These are phyloP conservation scores for Neodiprion pinetum DNA, from an alignment of 1,140 invertebrate species.

Conservation along the genomic window DNA sequence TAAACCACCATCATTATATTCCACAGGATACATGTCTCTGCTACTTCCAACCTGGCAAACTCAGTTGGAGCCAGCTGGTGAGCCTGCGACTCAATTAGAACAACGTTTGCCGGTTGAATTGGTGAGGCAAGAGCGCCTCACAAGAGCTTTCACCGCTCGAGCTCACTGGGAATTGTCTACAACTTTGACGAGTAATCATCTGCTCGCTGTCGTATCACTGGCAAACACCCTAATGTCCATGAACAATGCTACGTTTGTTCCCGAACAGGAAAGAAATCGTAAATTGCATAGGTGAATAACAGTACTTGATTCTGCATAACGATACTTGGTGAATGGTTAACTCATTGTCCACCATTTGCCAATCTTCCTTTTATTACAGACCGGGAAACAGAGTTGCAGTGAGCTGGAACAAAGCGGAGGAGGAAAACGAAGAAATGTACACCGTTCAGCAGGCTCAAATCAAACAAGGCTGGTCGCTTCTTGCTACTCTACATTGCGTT, in stretches of 20 bases:
- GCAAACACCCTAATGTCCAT: slow-evolving; percentile 98
- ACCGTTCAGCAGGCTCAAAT: slow-evolving; percentile 89
- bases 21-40: slow-evolving; percentile 85
- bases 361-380: slow-evolving; percentile 30
- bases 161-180: slow-evolving; percentile 96
- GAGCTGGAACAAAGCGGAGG: slow-evolving; percentile 75
- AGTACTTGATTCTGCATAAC: slow-evolving; percentile 40
- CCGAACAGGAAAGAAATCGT: slow-evolving; percentile 81
- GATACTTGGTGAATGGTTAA: slow-evolving; percentile 24
- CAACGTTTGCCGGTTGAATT: slow-evolving; percentile 77
- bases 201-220: slow-evolving; percentile 91
- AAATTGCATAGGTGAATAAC: slow-evolving; percentile 70
- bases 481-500: slow-evolving; percentile 96
- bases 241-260: slow-evolving; percentile 93
- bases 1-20: slow-evolving; percentile 21
- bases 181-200: slow-evolving; percentile 94
- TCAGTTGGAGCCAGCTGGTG: slow-evolving; percentile 58
- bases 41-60: slow-evolving; percentile 88
- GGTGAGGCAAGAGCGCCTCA: slow-evolving; percentile 77
- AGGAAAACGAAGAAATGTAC: slow-evolving; percentile 81
- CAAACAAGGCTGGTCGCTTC: slow-evolving; percentile 95
- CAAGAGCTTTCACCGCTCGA: slow-evolving; percentile 82
- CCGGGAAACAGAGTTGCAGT: slow-evolving; percentile 56
- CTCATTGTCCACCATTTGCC: too few relatives aligned
- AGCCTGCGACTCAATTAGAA: slow-evolving; percentile 60